Evolutionary conservation across 2,113 vertebrate genomes (phyloP), one percentile per base, ranked within the genome.

Genomic region (Pterocles gutturalis): DNA sequence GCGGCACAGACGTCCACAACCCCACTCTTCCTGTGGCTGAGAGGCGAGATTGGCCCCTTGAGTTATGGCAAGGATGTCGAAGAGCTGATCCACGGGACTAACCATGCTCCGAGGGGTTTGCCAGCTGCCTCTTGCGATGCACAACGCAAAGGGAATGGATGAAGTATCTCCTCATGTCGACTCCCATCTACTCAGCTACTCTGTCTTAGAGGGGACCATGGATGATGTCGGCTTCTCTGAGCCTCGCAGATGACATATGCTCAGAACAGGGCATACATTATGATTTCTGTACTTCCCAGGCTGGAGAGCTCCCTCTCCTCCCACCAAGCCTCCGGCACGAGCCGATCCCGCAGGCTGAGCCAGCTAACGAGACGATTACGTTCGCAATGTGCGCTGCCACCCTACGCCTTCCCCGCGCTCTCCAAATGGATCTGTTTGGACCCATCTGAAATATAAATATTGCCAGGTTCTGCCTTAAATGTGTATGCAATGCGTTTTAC

Each of bases 341-440:
- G 92, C 89, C n/a, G 86, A 89, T 79, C 69, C 89, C 83, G 25
- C 64, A 70, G n/a, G 90, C 43, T 22, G 78, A 93, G 91, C 97
- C 58, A 88, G 53, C 88, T 89, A 83, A 70, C 79, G 75, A 88
- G 92, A 87, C 64, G 49, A 58, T 54, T 73, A 41, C 92, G 4
- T 48, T 90, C 34, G 26, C 87, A 89, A 34, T 61, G 79, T 62
- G 82, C 66, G 9, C 89, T 75, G 49, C 96, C 97, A 83, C 96
- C 82, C 91, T 57, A 64, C 95, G 58, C 66, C 84, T 96, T 96
- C 67, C 75, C 55, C 83, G 75, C 13, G 2, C 86, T 97, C 95
- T 90, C 95, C 97, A 97, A 96, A 96, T 80, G 87, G 92, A 73
- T 95, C 96, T 95, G 95, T 94, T 97, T 98, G 96, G 95, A 92